Evolutionary conservation across 2,797 vertebrate genomes (phyloP), one percentile per base, ranked within the genome.

Genomic region (Chloroceryle amazona): DNA sequence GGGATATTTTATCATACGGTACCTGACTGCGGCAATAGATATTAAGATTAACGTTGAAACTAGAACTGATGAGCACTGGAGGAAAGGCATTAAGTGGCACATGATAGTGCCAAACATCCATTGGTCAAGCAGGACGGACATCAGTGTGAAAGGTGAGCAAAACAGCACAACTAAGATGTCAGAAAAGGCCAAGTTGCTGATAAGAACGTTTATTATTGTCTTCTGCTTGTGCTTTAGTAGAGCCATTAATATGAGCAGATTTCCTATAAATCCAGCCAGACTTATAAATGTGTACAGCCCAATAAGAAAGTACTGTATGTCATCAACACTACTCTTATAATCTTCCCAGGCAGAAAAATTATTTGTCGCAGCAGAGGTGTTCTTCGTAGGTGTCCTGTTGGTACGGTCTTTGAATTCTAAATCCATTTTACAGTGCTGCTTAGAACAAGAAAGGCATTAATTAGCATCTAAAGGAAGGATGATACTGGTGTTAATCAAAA

Each of bases 141-240:
- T 98, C 88, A 99, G 93, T 0, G 98, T 99, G 86, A 98, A 99
- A 35, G 98, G 98, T 1, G 98, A 98, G 76, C 98, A 99, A 83
- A 99, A 98, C 10, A 99, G 86, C 35, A 99, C 98, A 29, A 99
- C 98, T 81, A 99, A 96, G 86, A 98, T 98, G 90, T 99, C 98
- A 23, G 98, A 98, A 94, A 99, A 98, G 29, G 98, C 98, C 93
- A 99, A 78, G 75, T 98, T 98, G 54, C 98, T 97, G 39, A 99
- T 98, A 33, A 99, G 98, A 79, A 98, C 97, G 81, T 98, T 99
- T 63, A 99, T 98, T 18, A 98, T 96, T 8, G 98, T 98, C 93
- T 98, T 98, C 96, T 98, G 98, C 81, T 98, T 98, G 67, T 97
- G 97, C 89, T 97, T 98, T 49, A 98, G 93, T 39, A 99, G 96